Evolutionary conservation across 2,797 vertebrate species (phyloP).

Genomic region (Rhinichthys osculus): DNA sequence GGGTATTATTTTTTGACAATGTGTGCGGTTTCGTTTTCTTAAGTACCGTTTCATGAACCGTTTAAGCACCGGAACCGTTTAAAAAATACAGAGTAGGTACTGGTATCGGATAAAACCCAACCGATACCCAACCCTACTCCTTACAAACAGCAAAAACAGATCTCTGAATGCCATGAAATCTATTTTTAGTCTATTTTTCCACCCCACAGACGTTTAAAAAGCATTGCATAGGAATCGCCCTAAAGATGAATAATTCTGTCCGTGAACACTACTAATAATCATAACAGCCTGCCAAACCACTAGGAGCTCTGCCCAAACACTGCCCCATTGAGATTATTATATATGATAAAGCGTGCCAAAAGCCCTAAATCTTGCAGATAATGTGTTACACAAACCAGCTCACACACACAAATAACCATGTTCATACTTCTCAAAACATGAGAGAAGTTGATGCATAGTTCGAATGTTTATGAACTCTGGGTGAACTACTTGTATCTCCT

Average conservation of each 20-base stretch:
- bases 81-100: too few relatives aligned
- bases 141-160: neutral
- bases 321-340: neutral
- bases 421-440: conserved; percentile 4
- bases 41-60: too few relatives aligned
- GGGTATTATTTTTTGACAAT: too few relatives aligned
- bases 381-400: neutral
- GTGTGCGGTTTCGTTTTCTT: too few relatives aligned
- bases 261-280: neutral
- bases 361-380: neutral
- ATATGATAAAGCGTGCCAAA: neutral
- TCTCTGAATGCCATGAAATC: neutral
- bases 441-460: conserved; percentile 25
- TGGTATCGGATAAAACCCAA: too few relatives aligned
- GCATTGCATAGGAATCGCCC: neutral
- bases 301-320: conserved; percentile 6
- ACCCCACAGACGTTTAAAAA: neutral
- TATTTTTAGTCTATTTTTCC: neutral
- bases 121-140: too few relatives aligned
- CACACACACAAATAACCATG: neutral
- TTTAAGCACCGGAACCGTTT: too few relatives aligned
- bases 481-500: conserved; percentile 43
- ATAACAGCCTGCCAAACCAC: neutral
- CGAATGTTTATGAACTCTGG: conserved; percentile 40
- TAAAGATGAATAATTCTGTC: conserved; percentile 10